Evolutionary conservation across 2,888 invertebrate species (phyloP).

Genomic region (Andrena camellia): DNA sequence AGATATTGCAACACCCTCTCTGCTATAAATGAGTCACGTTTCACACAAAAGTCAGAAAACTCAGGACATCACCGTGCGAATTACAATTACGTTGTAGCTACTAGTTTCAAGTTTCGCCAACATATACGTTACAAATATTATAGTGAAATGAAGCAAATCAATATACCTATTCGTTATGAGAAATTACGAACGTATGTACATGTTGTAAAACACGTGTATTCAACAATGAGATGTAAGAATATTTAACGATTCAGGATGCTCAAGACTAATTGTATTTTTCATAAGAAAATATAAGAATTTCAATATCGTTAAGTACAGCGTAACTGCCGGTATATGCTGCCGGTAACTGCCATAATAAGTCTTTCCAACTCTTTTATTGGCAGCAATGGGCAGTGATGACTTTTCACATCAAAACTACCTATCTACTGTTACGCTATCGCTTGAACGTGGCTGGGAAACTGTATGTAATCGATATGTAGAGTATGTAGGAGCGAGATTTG

Average conservation of each 20-base stretch:
- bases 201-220: not conserved
- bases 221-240: not conserved
- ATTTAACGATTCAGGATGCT: not conserved
- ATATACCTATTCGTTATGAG: no score
- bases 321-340: no score
- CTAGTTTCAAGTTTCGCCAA: conserved; percentile 12
- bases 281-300: no score
- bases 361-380: no score
- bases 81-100: not conserved
- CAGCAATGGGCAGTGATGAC: no score
- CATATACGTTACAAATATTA: not conserved
- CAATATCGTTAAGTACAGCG: no score
- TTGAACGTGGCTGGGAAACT: no score
- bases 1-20: not conserved
- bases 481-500: no score
- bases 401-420: no score
- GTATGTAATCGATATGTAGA: no score
- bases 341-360: no score
- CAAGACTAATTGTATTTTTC: not conserved
- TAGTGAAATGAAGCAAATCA: not conserved
- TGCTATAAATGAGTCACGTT: not conserved
- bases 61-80: not conserved
- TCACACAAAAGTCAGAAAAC: not conserved
- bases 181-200: not conserved
- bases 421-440: no score